phyloP scores from a whole-genome alignment of 2,797 vertebrate species.

The Gobio occitaniae region DNA sequence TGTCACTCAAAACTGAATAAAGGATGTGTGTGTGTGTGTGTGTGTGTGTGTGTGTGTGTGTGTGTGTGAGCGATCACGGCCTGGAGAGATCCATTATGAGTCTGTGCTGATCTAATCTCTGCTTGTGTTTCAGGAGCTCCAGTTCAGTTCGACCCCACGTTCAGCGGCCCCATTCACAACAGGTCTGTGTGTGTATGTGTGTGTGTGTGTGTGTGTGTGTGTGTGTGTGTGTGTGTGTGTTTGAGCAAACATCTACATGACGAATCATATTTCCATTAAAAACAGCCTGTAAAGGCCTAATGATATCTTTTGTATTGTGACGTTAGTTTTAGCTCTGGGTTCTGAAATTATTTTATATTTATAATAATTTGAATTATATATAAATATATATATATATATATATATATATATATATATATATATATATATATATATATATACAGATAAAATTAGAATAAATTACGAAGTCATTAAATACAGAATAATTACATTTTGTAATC shows the following conservation, averaged over 20 bases:
- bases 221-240: too few species aligned
- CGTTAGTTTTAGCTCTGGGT: not conserved
- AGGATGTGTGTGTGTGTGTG: too few species aligned
- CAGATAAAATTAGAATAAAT: too few species aligned
- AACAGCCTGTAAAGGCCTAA: not conserved
- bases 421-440: too few species aligned
- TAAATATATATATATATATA: too few species aligned
- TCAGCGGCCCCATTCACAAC: constrained; percentile 84
- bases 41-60: too few species aligned
- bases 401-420: too few species aligned
- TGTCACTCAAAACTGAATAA: not conserved
- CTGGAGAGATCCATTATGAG: too few species aligned
- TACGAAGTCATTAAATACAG: too few species aligned
- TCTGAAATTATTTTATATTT: not conserved
- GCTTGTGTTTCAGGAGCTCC: constrained; percentile 77
- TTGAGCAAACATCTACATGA: not conserved
- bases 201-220: too few species aligned
- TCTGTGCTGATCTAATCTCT: not conserved
- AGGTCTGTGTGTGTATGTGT: constrained; percentile 72
- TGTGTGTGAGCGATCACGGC: too few species aligned
- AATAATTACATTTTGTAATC: too few species aligned
- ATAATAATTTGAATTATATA: not conserved
- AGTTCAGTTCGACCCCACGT: constrained; percentile 78
- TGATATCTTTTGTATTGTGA: not conserved
- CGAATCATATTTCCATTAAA: not conserved